Percentiles rank a stretch among this genome's conserved stretches.
phyloP scores from a whole-genome alignment of 2,888 invertebrate genomes.

The Amorpha juglandis region DNA sequence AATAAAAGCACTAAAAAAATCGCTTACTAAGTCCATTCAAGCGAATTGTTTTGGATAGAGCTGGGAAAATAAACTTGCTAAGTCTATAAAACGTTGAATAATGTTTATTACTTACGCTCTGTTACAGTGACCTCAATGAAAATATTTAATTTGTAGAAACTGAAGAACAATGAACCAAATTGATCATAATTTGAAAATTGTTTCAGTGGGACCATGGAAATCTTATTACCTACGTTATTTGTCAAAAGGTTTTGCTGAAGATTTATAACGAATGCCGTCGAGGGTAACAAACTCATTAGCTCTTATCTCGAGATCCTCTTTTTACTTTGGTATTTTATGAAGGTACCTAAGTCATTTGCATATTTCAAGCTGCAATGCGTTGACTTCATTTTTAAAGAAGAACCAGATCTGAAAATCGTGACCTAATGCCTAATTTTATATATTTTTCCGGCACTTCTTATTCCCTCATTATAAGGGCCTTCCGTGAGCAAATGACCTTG shows the following conservation, averaged over 20 bases:
- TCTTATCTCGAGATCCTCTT: background rate
- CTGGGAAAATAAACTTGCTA: background rate
- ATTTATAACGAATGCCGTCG: background rate
- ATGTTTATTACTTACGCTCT: background rate
- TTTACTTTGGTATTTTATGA: too few species aligned
- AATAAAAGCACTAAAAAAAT: too few species aligned
- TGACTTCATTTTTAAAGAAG: too few species aligned
- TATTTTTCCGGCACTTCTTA: too few species aligned
- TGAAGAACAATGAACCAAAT: background rate
- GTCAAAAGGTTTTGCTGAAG: background rate
- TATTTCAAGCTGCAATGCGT: too few species aligned
- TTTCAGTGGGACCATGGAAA: background rate
- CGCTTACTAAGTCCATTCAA: too few species aligned
- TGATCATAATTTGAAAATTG: background rate
- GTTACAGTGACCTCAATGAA: background rate
- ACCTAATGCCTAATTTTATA: too few species aligned
- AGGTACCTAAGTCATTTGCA: too few species aligned
- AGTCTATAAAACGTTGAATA: background rate
- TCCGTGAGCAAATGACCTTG: too few species aligned
- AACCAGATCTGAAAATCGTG: too few species aligned
- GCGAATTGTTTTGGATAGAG: too few species aligned
- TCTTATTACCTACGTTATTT: slow-evolving; percentile 12
- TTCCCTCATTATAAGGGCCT: too few species aligned
- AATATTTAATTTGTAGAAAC: background rate
- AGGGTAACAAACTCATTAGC: background rate